Percentiles rank a stretch among this genome's conserved stretches.
phyloP scores from a whole-genome alignment of 2,113 vertebrate species.

The Ceyx margarethae region DNA sequence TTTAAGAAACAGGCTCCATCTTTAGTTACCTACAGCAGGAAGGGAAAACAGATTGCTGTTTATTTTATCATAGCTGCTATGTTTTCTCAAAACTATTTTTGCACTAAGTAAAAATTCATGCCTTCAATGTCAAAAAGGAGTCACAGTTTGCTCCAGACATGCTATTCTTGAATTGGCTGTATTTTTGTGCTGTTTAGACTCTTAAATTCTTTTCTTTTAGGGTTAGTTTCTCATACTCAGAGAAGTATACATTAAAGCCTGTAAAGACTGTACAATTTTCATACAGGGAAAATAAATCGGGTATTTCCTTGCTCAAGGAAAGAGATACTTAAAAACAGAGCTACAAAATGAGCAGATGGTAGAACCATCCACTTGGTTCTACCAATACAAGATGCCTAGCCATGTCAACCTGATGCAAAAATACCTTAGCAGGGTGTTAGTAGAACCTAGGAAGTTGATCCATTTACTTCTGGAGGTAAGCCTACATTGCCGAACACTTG shows the following conservation, averaged over 20 bases:
- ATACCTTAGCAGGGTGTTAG: not conserved
- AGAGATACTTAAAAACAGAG: not conserved
- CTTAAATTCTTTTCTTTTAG: not conserved
- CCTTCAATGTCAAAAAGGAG: not conserved
- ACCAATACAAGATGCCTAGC: not conserved
- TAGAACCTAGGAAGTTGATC: not conserved
- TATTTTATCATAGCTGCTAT: not conserved
- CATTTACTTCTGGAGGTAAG: not conserved
- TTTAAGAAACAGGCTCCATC: not conserved
- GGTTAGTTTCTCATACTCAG: not conserved
- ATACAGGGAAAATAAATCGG: not conserved
- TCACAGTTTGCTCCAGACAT: not conserved
- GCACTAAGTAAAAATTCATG: not conserved
- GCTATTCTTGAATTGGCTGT: not conserved
- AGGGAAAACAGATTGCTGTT: not conserved
- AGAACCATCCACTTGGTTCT: fast-evolving
- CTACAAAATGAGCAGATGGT: not conserved
- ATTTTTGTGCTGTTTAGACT: not conserved
- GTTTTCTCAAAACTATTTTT: not conserved
- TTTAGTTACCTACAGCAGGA: not conserved
- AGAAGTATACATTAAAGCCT: not conserved
- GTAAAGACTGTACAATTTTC: not conserved
- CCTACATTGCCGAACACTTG: not conserved
- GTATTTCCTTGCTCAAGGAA: not conserved
- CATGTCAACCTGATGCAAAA: not conserved